Base-by-base conservation (phyloP, 1,140 invertebrate genomes). In the Doryteuthis pealeii region DNA sequence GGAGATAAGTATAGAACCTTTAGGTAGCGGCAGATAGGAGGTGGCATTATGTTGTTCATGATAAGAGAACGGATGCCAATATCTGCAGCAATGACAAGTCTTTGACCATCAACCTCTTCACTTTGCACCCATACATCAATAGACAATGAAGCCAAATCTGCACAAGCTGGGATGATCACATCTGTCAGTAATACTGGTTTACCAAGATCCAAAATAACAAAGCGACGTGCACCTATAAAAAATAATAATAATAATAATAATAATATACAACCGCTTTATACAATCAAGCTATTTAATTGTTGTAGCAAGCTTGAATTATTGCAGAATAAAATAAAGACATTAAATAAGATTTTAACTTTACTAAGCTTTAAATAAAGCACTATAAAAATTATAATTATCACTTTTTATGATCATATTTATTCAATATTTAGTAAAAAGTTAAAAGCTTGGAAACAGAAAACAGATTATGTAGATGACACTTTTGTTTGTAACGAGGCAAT, bases 201-300 rank as follows among this genome's bases (percentile, higher is more conserved):
- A 30, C 95, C 95, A 88, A 97, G 96, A 88, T 97, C 95, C 18
- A 98, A 88, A 14, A 95, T 93, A 66, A 97, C 94, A 89, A 95
- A 96, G 75, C 95, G 79, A 66, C 90, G 84, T 14, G 89, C 89
- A 54, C 94, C 94, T 79, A 93, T 54, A 76, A 74, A 49, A 80
- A 62, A 73, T 45, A 15, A 62, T 22, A n/a, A n/a, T n/a, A n/a
- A n/a, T n/a, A n/a, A n/a, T n/a, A n/a, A n/a, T n/a, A n/a, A n/a
- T n/a, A n/a, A n/a, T n/a, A n/a, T n/a, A n/a, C n/a, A n/a, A n/a
- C n/a, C n/a, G n/a, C n/a, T n/a, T n/a, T n/a, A n/a, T n/a, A n/a
- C n/a, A n/a, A n/a, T n/a, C n/a, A n/a, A n/a, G n/a, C n/a, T n/a
- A n/a, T n/a, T n/a, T n/a, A n/a, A n/a, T n/a, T n/a, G n/a, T n/a